phyloP scores from a whole-genome alignment of 2,113 vertebrate genomes.

The Oplegnathus fasciatus region DNA sequence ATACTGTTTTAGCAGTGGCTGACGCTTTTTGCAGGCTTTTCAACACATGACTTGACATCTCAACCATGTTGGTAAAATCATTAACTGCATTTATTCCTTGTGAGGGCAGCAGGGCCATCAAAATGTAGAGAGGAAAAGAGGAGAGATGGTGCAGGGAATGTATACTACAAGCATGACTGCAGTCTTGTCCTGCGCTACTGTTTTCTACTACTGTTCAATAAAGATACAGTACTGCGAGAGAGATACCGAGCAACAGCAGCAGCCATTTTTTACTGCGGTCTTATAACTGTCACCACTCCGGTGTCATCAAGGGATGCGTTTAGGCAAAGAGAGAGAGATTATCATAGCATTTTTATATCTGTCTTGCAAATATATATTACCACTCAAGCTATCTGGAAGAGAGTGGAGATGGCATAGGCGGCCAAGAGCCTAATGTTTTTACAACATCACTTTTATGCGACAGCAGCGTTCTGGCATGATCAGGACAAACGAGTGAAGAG shows the following conservation, averaged over 20 bases:
- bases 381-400: constrained; percentile 17
- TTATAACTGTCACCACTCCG: constrained; percentile 29
- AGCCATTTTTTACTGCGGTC: constrained; percentile 39
- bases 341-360: constrained; percentile 28
- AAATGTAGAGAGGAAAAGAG: constrained; percentile 3
- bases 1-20: neutral
- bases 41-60: constrained; percentile 16
- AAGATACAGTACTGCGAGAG: neutral
- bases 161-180: neutral
- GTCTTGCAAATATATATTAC: constrained; percentile 37
- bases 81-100: constrained; percentile 38
- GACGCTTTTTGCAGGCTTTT: constrained; percentile 26
- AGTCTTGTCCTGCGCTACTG: neutral
- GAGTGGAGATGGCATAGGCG: constrained; percentile 13
- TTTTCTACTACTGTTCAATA: neutral
- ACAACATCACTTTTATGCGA: constrained; percentile 20
- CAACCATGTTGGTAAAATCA: constrained; percentile 27
- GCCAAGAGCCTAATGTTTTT: constrained; percentile 12
- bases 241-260: neutral
- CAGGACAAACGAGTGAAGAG: neutral
- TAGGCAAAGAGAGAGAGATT: constrained; percentile 29
- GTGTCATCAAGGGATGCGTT: constrained; percentile 30
- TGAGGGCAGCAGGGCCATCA: constrained; percentile 27
- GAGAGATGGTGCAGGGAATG: constrained; percentile 18
- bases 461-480: constrained; percentile 1